Percentiles rank a stretch among this genome's conserved stretches.
Conservation (phyloP, 2,797 vertebrate genomes). For the Buphagus erythrorhynchus region DNA sequence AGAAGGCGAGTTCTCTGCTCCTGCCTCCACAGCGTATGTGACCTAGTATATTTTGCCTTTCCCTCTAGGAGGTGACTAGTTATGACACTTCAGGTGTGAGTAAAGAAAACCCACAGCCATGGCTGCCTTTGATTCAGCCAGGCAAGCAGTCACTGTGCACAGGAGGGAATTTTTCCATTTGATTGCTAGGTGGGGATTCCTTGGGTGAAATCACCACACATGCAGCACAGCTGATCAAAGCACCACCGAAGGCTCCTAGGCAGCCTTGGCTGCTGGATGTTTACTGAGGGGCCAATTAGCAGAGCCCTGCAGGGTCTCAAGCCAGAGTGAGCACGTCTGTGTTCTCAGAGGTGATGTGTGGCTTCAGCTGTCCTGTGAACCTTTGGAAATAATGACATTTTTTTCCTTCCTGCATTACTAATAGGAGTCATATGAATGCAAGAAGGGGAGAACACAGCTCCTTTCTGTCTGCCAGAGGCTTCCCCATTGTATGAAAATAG, state of each 20-base stretch:
- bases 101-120: neutral
- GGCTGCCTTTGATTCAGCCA: neutral
- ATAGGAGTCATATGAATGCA: neutral
- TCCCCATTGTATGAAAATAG: neutral
- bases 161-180: neutral
- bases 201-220: neutral
- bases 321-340: neutral
- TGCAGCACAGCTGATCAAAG: neutral
- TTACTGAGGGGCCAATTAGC: conserved; percentile 9
- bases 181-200: neutral
- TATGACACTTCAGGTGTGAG: neutral
- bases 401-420: neutral
- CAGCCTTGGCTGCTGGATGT: neutral
- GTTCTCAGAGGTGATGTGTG: conserved; percentile 5
- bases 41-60: neutral
- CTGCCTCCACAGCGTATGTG: neutral
- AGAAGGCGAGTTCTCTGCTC: neutral
- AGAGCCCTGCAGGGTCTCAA: neutral
- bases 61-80: neutral
- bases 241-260: neutral
- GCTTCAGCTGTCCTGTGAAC: neutral
- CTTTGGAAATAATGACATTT: neutral
- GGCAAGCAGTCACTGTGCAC: neutral
- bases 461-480: neutral
- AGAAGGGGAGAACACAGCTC: neutral